A percentile compares a stretch with the other conserved stretches of the same genome.
phyloP scores from a whole-genome alignment of 2,113 vertebrate genomes.

The Colius striatus region DNA sequence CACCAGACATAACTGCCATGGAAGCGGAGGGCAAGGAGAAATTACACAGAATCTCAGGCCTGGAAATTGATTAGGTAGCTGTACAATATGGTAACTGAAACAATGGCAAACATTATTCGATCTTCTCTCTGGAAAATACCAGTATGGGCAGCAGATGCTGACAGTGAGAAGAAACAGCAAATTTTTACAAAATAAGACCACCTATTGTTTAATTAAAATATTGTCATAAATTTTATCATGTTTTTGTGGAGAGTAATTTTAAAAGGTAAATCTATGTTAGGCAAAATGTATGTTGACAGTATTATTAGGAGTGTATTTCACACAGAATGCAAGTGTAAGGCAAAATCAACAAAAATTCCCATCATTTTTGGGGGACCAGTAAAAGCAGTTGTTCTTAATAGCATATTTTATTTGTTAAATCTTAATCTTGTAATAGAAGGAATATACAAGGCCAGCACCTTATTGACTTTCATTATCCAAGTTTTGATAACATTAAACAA shows the following conservation, averaged over 20 bases:
- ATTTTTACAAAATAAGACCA: constrained; percentile 4
- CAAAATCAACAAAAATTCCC: neutral
- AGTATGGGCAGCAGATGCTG: neutral
- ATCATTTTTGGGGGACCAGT: rapidly evolving
- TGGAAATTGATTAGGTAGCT: constrained; percentile 45
- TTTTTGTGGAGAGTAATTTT: neutral
- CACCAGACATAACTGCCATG: neutral
- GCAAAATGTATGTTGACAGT: neutral
- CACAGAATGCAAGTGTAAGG: neutral
- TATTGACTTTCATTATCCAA: neutral
- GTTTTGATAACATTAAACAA: neutral
- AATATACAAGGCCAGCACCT: neutral
- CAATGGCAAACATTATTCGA: neutral
- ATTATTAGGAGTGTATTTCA: neutral
- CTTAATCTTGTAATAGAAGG: neutral
- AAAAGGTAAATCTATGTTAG: neutral
- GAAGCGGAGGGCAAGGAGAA: constrained; percentile 1
- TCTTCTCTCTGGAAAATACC: constrained; percentile 31
- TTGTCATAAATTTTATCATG: neutral
- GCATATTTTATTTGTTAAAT: neutral
- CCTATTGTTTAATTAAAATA: neutral
- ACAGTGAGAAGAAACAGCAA: neutral
- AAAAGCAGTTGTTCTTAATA: neutral
- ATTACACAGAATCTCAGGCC: constrained; percentile 13
- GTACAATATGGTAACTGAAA: neutral